Conservation (phyloP, 2,113 vertebrate species). For the Sinosuthora webbiana region DNA sequence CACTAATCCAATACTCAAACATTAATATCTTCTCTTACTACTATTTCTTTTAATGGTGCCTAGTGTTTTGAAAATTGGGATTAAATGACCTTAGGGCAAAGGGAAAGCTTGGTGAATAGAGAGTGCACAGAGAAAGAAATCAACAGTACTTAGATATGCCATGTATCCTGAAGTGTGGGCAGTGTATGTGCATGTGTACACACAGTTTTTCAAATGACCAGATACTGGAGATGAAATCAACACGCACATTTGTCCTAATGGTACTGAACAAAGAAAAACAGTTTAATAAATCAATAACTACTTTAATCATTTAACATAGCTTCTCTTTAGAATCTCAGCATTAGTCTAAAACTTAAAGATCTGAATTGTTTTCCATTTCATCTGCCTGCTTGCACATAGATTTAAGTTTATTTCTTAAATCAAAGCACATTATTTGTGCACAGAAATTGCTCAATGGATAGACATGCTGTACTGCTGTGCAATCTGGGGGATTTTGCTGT, state of each 20-base stretch:
- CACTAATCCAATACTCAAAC: neutral
- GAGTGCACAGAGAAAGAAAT: neutral
- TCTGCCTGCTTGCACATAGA: neutral
- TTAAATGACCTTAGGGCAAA: neutral
- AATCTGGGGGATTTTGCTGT: neutral
- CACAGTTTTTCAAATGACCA: neutral
- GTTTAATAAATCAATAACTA: neutral
- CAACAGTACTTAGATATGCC: neutral
- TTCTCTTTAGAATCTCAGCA: neutral
- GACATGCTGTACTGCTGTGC: neutral
- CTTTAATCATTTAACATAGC: neutral
- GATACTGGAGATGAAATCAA: neutral
- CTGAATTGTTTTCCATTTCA: neutral
- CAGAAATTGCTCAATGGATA: neutral
- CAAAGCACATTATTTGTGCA: neutral
- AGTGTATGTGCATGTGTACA: neutral
- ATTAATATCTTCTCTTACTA: neutral
- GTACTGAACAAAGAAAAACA: neutral
- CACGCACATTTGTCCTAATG: neutral
- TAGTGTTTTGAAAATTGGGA: neutral
- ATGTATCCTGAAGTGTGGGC: neutral
- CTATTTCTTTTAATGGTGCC: neutral
- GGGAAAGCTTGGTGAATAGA: neutral
- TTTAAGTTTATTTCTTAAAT: neutral
- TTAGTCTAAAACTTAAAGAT: neutral